Conservation (phyloP, 2,113 vertebrate species). For the Sapayoa aenigma region DNA sequence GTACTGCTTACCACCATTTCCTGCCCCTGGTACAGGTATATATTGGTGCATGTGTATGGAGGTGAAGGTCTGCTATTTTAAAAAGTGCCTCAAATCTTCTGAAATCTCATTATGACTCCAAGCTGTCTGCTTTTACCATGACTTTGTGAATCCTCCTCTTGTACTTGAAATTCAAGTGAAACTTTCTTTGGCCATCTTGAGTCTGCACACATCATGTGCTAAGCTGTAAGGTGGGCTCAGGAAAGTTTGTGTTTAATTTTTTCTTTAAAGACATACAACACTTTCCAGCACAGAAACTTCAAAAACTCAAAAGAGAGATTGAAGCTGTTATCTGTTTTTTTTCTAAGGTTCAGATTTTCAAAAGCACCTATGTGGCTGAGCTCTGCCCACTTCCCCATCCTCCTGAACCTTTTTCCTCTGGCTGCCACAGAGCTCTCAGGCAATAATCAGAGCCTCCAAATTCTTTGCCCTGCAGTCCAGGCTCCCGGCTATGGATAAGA, state of each 20-base stretch:
- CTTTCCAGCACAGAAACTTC: neutral
- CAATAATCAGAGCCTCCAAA: neutral
- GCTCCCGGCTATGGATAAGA: neutral
- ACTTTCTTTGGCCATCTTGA: neutral
- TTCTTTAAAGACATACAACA: rapidly evolving
- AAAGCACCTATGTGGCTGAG: rapidly evolving
- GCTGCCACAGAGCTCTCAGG: neutral
- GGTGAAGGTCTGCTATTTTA: neutral
- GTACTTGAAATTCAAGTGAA: neutral
- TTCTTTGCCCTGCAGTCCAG: neutral
- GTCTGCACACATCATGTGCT: neutral
- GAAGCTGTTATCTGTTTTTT: neutral
- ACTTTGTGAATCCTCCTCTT: neutral
- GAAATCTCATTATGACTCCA: neutral
- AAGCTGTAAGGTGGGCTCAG: neutral
- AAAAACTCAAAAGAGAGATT: neutral
- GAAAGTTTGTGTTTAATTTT: neutral
- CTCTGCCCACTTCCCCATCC: neutral
- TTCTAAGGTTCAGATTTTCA: neutral
- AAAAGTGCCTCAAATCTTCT: neutral
- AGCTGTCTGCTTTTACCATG: neutral
- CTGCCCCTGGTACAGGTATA: neutral
- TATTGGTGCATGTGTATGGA: neutral
- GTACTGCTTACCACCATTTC: neutral
- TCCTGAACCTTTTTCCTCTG: neutral